A percentile compares a stretch with the other conserved stretches of the same genome.
phyloP scores from a whole-genome alignment of 1,140 invertebrate genomes.

The Tyrophagus putrescentiae region DNA sequence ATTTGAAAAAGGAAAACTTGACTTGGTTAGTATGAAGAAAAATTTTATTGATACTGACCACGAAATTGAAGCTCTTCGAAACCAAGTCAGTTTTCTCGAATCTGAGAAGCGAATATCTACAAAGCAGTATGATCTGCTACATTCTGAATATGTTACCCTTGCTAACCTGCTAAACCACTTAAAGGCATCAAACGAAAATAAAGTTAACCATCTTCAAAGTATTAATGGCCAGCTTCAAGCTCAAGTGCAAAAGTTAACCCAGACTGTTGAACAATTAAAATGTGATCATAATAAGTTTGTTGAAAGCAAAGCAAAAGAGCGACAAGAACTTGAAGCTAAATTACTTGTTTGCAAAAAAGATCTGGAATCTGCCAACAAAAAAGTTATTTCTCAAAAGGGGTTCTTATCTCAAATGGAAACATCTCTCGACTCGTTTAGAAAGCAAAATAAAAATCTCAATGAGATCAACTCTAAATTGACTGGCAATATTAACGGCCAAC shows the following conservation, averaged over 20 bases:
- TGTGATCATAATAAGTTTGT: not conserved
- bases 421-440: not conserved
- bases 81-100: not conserved
- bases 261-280: not conserved
- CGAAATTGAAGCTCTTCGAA: not conserved
- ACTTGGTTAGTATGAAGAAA: constrained; percentile 7
- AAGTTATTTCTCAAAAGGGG: not conserved
- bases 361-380: not conserved
- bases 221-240: not conserved
- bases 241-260: not conserved
- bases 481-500: not conserved
- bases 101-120: not conserved
- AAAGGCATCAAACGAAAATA: not conserved
- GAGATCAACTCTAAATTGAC: not conserved
- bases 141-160: not conserved
- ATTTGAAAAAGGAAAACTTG: constrained; percentile 1
- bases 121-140: not conserved
- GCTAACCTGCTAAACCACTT: not conserved
- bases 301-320: not conserved
- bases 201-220: not conserved
- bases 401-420: not conserved
- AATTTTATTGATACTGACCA: constrained; percentile 12
- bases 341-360: not conserved
- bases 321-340: not conserved
- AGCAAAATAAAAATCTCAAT: not conserved